Percentiles rank a stretch among this genome's conserved stretches.
These are phyloP conservation scores for Falco berigora DNA, from an alignment of 2,797 vertebrate genomes.

Conservation along the genomic window DNA sequence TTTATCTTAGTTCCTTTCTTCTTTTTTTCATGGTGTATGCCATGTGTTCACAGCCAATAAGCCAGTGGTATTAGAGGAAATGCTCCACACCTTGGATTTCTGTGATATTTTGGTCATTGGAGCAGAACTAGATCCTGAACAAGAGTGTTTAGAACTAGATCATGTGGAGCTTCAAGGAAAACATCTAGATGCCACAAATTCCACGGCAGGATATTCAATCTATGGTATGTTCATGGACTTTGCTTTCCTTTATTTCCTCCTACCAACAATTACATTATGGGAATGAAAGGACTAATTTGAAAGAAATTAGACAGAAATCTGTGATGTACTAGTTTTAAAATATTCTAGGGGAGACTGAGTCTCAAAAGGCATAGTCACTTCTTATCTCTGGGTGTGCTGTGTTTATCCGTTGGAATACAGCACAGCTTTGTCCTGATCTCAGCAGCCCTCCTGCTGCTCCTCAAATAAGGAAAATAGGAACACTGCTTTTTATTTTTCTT, in stretches of 20 bases:
- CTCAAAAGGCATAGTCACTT: not conserved
- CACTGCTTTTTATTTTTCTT: not conserved
- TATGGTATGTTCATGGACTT: slow-evolving; percentile 79
- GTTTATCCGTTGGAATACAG: not conserved
- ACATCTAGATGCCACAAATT: slow-evolving; percentile 91
- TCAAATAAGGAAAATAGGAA: not conserved
- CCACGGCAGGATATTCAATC: slow-evolving; percentile 91
- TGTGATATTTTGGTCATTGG: slow-evolving; percentile 91
- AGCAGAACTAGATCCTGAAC: slow-evolving; percentile 81
- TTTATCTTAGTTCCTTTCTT: not conserved
- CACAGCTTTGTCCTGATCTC: not conserved
- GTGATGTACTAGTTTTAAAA: not conserved
- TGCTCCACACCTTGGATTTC: slow-evolving; percentile 93
- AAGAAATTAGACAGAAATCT: not conserved
- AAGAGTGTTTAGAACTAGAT: slow-evolving; percentile 87
- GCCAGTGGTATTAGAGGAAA: slow-evolving; percentile 81
- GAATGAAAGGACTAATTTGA: not conserved
- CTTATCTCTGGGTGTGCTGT: not conserved
- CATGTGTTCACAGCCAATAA: slow-evolving; percentile 68
- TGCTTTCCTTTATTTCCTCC: not conserved
- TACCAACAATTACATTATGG: not conserved
- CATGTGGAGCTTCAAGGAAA: slow-evolving; percentile 80
- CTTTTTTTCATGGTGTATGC: not conserved
- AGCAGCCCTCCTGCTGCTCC: not conserved
- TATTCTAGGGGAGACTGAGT: not conserved